These are phyloP conservation scores for Epistrophe eligans DNA, from an alignment of 2,888 invertebrate species.

Conservation along the genomic window DNA sequence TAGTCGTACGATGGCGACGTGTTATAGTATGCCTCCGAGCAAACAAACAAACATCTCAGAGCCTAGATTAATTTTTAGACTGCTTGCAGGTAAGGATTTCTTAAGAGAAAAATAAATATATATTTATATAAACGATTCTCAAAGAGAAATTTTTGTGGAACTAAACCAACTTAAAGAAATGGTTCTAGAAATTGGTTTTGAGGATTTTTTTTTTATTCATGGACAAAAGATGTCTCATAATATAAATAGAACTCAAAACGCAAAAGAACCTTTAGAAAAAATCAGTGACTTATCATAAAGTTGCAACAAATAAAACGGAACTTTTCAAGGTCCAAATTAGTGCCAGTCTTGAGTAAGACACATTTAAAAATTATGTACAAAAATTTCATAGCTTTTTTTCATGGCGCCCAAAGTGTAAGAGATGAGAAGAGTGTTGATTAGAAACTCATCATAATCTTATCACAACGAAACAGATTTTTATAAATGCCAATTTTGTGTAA, in stretches of 20 bases:
- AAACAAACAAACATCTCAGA: constrained; percentile 46
- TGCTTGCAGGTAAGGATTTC: constrained; percentile 62
- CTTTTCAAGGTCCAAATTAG: background rate
- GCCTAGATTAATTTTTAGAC: constrained; percentile 33
- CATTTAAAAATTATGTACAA: background rate
- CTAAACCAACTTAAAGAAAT: background rate
- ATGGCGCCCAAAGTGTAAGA: background rate
- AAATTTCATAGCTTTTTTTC: background rate
- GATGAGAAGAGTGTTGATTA: background rate
- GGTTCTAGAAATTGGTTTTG: background rate
- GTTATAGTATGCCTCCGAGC: constrained; percentile 32
- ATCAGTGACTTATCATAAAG: constrained; percentile 1
- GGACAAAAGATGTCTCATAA: background rate
- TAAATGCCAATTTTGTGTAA: constrained; percentile 5
- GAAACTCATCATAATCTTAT: background rate
- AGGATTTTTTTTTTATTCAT: background rate
- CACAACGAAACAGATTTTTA: background rate
- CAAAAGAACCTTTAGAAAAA: background rate
- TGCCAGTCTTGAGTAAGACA: constrained; percentile 2
- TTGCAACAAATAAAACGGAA: background rate
- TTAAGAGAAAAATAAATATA: constrained; percentile 3
- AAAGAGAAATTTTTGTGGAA: constrained; percentile 18
- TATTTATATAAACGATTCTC: background rate
- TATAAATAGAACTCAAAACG: background rate
- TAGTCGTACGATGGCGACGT: constrained; percentile 6